Conservation (phyloP, 2,888 invertebrate species). For the Acleris cristana region DNA sequence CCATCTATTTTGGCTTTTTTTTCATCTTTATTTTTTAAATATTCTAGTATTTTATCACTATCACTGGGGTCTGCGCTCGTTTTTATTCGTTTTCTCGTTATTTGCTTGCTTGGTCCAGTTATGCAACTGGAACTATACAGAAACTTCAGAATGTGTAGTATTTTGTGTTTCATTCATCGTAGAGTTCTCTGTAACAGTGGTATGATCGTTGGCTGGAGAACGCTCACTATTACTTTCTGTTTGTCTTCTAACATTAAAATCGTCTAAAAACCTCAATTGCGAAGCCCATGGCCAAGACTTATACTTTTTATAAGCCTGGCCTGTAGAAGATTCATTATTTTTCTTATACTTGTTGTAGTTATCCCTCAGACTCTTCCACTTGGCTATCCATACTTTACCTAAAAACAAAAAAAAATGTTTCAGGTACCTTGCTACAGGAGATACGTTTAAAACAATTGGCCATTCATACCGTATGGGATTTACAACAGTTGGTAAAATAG, state of each 20-base stretch:
- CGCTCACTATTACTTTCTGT: slow-evolving; percentile 24
- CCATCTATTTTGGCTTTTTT: slow-evolving; percentile 27
- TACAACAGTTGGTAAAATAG: too few relatives aligned
- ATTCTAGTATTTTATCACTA: too few relatives aligned
- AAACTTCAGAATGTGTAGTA: slow-evolving; percentile 29
- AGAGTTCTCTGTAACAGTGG: slow-evolving; percentile 21
- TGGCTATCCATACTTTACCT: slow-evolving; percentile 39
- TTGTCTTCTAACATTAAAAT: slow-evolving; percentile 9
- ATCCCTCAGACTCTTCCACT: slow-evolving; percentile 45
- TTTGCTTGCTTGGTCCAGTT: too few relatives aligned
- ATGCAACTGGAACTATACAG: too few relatives aligned
- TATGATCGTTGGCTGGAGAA: slow-evolving; percentile 7
- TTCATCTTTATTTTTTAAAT: slow-evolving; percentile 6
- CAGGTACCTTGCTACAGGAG: slow-evolving; percentile 37
- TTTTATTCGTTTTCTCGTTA: too few relatives aligned
- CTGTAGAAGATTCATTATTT: slow-evolving; percentile 7
- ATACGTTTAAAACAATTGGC: too few relatives aligned
- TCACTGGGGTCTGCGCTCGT: too few relatives aligned
- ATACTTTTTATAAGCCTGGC: slow-evolving; percentile 42
- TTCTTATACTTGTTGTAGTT: slow-evolving; percentile 44
- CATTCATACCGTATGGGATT: too few relatives aligned
- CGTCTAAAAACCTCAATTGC: slow-evolving; percentile 36
- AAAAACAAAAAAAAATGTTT: slow-evolving; percentile 16
- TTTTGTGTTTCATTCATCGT: slow-evolving; percentile 26
- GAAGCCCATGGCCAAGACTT: slow-evolving; percentile 46